Conservation (phyloP, 1,140 invertebrate species). For the Euwallacea fornicatus region DNA sequence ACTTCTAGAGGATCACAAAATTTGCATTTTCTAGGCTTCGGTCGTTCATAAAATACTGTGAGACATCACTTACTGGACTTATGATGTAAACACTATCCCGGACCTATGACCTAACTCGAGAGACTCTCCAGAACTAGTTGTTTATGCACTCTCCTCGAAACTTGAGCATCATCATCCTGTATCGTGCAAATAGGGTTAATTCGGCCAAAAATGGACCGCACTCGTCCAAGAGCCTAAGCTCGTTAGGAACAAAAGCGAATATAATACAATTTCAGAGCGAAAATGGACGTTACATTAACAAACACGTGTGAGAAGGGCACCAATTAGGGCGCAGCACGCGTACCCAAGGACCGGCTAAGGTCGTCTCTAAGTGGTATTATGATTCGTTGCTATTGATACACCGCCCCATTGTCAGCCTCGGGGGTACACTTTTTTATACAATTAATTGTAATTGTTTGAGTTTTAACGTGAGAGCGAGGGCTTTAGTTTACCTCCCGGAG, state of each 20-base stretch:
- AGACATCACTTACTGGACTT: too few species aligned
- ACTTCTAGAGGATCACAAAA: too few species aligned
- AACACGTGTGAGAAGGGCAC: slow-evolving; percentile 31
- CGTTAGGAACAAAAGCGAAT: slow-evolving; percentile 23
- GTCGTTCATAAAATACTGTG: too few species aligned
- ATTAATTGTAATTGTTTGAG: slow-evolving; percentile 30
- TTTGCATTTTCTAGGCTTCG: too few species aligned
- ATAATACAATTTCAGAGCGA: slow-evolving; percentile 23
- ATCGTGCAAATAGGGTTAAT: slow-evolving; percentile 21
- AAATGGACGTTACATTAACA: slow-evolving; percentile 25
- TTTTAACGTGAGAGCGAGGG: slow-evolving; percentile 16
- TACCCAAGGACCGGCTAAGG: slow-evolving; percentile 23
- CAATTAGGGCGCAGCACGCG: slow-evolving; percentile 28
- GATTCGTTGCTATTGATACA: slow-evolving; percentile 18
- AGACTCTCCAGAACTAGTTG: background rate
- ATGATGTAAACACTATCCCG: too few species aligned
- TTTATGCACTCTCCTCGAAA: background rate
- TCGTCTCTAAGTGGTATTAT: slow-evolving; percentile 20
- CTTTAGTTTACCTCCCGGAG: slow-evolving; percentile 20
- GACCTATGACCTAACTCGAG: too few species aligned
- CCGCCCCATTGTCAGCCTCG: slow-evolving; percentile 13
- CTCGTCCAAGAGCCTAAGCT: slow-evolving; percentile 20
- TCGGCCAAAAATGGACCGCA: slow-evolving; percentile 25
- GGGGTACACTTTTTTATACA: slow-evolving; percentile 19
- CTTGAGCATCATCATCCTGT: background rate